Conservation (phyloP, 1,140 invertebrate genomes). For the Drosophila gunungcola region DNA sequence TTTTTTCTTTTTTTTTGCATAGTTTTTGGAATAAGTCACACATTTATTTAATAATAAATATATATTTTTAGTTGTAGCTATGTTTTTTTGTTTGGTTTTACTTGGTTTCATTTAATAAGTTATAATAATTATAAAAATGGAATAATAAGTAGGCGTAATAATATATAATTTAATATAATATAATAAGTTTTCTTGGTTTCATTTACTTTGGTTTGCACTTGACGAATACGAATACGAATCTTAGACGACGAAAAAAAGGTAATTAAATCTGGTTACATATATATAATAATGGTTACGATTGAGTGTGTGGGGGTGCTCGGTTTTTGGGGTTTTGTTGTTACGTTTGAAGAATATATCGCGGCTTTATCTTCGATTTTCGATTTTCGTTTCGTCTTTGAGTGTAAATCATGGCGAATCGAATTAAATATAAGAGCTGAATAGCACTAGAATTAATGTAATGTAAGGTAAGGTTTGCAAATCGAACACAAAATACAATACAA, state of each 20-base stretch:
- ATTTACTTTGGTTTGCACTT: slow-evolving; percentile 65
- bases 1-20: slow-evolving; percentile 57
- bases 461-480: slow-evolving; percentile 57
- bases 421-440: slow-evolving; percentile 51
- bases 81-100: slow-evolving; percentile 34
- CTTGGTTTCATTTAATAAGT: slow-evolving; percentile 70
- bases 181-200: slow-evolving; percentile 73
- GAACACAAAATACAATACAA: slow-evolving; percentile 69
- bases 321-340: slow-evolving; percentile 28
- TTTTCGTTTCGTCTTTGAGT: slow-evolving; percentile 40
- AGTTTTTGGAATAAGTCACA: slow-evolving; percentile 76
- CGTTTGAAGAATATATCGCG: slow-evolving; percentile 39
- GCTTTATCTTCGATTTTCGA: slow-evolving; percentile 31
- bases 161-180: slow-evolving; percentile 80
- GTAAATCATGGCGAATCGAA: slow-evolving; percentile 70
- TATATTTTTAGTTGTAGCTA: slow-evolving; percentile 54
- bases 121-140: slow-evolving; percentile 83
- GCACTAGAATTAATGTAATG: slow-evolving; percentile 49
- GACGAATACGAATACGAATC: slow-evolving; percentile 70
- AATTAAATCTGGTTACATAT: slow-evolving; percentile 64
- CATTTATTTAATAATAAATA: slow-evolving; percentile 78
- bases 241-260: slow-evolving; percentile 70
- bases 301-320: slow-evolving; percentile 12
- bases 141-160: slow-evolving; percentile 83
- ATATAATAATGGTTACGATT: slow-evolving; percentile 56